Evolutionary conservation across 2,113 vertebrate species (phyloP).

Genomic region (Canis aureus): DNA sequence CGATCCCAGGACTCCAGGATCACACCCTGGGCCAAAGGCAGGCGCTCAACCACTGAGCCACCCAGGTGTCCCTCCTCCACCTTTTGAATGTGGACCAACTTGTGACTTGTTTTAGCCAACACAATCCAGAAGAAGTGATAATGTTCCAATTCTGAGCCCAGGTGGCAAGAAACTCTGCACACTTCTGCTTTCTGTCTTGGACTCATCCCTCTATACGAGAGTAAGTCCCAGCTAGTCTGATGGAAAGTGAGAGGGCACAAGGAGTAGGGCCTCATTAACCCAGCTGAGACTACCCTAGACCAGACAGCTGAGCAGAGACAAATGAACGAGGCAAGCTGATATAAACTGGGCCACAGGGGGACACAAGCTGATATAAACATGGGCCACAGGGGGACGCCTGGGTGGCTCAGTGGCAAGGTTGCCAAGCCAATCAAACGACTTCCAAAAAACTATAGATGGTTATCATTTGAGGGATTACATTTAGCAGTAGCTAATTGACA

Average conservation of each 20-base stretch:
- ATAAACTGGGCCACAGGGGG: too few relatives aligned
- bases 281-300: neutral
- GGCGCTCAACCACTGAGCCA: too few relatives aligned
- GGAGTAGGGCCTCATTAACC: neutral
- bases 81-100: neutral
- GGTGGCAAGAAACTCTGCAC: conserved; percentile 18
- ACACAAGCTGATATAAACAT: too few relatives aligned
- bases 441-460: neutral
- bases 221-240: neutral
- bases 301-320: neutral
- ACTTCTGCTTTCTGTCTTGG: neutral
- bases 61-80: neutral
- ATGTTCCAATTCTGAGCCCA: neutral
- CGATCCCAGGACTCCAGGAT: too few relatives aligned
- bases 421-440: neutral
- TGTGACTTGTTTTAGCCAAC: conserved; percentile 14
- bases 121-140: neutral
- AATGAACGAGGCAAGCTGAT: neutral
- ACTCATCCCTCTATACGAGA: neutral
- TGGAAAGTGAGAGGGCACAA: neutral
- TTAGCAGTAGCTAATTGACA: conserved; percentile 10
- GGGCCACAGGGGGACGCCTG: too few relatives aligned
- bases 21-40: too few relatives aligned
- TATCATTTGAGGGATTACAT: neutral
- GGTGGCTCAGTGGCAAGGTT: neutral